phyloP scores from a whole-genome alignment of 2,113 vertebrate species.

The Petrocephalus microphthalmus region DNA sequence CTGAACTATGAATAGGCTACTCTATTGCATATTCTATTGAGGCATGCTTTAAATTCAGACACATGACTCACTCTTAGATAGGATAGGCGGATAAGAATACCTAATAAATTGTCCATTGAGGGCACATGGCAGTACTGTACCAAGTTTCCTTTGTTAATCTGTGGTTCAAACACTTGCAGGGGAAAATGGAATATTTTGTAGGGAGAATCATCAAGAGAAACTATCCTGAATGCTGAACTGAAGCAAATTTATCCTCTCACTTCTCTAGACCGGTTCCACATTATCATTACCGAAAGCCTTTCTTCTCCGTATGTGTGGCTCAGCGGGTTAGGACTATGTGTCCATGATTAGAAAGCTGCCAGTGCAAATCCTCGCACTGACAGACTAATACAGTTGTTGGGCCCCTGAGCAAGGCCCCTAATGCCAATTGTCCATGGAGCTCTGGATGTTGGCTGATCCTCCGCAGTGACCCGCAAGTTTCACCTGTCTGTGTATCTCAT shows the following conservation, averaged over 20 bases:
- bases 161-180: neutral
- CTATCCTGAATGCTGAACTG: neutral
- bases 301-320: neutral
- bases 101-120: neutral
- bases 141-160: neutral
- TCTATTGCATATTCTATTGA: too few relatives aligned
- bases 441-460: neutral
- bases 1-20: neutral
- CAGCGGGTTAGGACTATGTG: neutral
- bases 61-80: neutral
- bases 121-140: neutral
- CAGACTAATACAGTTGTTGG: neutral
- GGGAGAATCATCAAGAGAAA: neutral
- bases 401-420: neutral
- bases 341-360: neutral
- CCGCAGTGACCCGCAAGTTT: neutral
- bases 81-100: neutral
- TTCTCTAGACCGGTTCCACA: neutral
- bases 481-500: neutral
- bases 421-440: neutral
- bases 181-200: neutral
- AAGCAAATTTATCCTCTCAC: neutral
- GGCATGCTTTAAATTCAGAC: neutral
- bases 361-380: neutral
- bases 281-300: neutral